phyloP scores from a whole-genome alignment of 2,888 invertebrate genomes.

The Ormyrus rosae region DNA sequence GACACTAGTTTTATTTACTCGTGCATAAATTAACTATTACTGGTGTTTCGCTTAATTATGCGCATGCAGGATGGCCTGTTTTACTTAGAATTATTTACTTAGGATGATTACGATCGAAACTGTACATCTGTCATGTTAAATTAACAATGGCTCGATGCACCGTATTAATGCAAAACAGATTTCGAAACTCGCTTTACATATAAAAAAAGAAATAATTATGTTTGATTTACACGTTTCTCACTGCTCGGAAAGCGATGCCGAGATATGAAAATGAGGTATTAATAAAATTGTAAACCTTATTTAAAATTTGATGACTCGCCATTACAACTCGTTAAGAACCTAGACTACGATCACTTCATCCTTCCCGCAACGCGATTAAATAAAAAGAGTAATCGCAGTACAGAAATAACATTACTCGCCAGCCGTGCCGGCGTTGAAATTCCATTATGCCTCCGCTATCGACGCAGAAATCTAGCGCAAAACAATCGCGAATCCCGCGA shows the following conservation, averaged over 20 bases:
- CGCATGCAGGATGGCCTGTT: constrained; percentile 23
- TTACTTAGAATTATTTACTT: constrained; percentile 25
- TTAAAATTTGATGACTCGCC: constrained; percentile 29
- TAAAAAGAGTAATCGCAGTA: constrained; percentile 1
- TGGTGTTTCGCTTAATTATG: constrained; percentile 40
- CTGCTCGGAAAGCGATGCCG: neutral
- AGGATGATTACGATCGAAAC: constrained; percentile 29
- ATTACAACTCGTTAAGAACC: constrained; percentile 5
- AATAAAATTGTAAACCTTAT: constrained; percentile 32
- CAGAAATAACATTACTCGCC: neutral
- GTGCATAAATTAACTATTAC: constrained; percentile 34
- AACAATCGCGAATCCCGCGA: too few relatives aligned
- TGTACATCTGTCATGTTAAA: constrained; percentile 20
- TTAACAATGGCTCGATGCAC: constrained; percentile 33
- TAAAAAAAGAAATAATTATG: constrained; percentile 9
- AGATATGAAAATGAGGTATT: constrained; percentile 33
- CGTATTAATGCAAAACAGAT: constrained; percentile 28
- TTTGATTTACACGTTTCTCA: constrained; percentile 31
- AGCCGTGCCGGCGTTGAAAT: neutral
- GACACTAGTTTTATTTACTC: constrained; percentile 40
- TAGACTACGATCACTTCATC: neutral
- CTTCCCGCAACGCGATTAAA: neutral
- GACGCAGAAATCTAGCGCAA: too few relatives aligned
- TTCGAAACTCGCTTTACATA: constrained; percentile 13
- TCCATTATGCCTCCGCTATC: neutral